phyloP scores from a whole-genome alignment of 2,797 vertebrate species.

The Allobates femoralis region DNA sequence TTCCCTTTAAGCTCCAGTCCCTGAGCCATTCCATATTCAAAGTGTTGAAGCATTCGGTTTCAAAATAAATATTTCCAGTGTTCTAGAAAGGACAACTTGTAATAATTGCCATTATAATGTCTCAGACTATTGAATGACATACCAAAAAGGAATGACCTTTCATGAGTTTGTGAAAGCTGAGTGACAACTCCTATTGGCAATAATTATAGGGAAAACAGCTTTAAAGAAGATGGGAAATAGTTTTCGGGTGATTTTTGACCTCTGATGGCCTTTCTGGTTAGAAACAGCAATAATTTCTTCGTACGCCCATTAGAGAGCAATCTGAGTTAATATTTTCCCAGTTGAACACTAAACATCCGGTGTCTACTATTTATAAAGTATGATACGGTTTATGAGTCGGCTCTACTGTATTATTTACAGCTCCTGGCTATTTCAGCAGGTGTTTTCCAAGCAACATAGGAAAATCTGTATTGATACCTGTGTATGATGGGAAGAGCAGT shows the following conservation, averaged over 20 bases:
- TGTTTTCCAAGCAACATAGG: conserved; percentile 14
- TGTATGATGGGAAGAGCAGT: background rate
- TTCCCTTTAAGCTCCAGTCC: too few species aligned
- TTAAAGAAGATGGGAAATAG: background rate
- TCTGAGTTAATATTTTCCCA: conserved; percentile 11
- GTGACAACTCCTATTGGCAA: background rate
- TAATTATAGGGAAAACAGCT: background rate
- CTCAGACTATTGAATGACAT: background rate
- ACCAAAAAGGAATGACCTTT: background rate
- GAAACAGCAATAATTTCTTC: background rate
- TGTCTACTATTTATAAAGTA: conserved; percentile 4
- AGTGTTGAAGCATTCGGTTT: background rate
- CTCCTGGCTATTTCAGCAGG: background rate
- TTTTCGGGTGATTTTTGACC: background rate
- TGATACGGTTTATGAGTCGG: conserved; percentile 2
- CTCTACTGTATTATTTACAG: conserved; percentile 3
- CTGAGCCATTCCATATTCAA: background rate
- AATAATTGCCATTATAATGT: background rate
- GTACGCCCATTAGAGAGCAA: background rate
- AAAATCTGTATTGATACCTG: conserved; percentile 13
- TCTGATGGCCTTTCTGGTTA: background rate
- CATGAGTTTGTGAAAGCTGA: background rate
- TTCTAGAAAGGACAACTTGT: background rate
- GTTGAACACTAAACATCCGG: background rate
- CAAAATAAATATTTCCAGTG: too few species aligned